Evolutionary conservation across 2,888 invertebrate genomes (phyloP), one percentile per base, ranked within the genome.

Genomic region (Spatulosminthurus flaviceps): DNA sequence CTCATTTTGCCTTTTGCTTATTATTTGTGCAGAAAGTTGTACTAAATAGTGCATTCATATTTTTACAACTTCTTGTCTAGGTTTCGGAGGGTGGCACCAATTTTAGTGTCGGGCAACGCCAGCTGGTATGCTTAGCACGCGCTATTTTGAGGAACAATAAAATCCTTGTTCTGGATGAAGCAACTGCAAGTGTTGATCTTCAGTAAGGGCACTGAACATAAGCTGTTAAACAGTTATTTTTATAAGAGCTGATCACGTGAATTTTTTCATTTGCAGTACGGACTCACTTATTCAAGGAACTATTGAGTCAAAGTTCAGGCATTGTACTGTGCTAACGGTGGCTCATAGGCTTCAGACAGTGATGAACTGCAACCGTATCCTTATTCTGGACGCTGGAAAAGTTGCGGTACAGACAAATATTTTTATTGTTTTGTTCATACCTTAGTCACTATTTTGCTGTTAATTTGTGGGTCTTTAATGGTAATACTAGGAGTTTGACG

Each of bases 151-250:
- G 94, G 34, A 93, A 93, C 82, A 95, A 95, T 88, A 92, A 91
- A 84, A 93, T 97, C 83, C 90, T 97, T 0, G 93, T 96, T 83
- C 90, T 97, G 84, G 96, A 97, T 87, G 97, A 97, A 88, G 96
- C 96, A 21, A 96, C 96, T 0, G 95, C 96, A 0, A 96, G 96
- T 87, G 95, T 96, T 9, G 96, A 97, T 88, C 94, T 94, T 13
- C 93, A 28, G 74, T 74, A 74, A 74, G 61, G n/a, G 41, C 41
- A 42, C 4, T 4, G 7, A 7, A 61, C 7, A 21, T 5, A 13
- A 61, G 19, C 7, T 64, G 9, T 22, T 21, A 13, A 22, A 22
- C n/a, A 64, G 22, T 1, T 64, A 22, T 64, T 64, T n/a, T 9
- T 9, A 22, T 64, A 11, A 19, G 16, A 26, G 2, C n/a, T 64